Evolutionary conservation across 2,888 invertebrate species (phyloP), one percentile per base, ranked within the genome.

Genomic region (Morpho helenor): DNA sequence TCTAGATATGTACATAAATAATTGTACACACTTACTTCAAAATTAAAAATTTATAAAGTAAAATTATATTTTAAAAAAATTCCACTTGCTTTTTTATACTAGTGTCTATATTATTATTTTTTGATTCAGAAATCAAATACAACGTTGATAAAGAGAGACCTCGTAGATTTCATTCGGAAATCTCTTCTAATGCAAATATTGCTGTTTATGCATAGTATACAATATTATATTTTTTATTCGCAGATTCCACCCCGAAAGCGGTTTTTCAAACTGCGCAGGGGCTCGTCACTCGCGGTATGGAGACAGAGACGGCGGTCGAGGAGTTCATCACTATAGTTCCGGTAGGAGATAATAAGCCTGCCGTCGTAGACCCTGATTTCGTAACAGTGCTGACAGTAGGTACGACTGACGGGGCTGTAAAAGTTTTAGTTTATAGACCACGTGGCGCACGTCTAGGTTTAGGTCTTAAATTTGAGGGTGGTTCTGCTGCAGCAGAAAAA

Each of bases 361-460:
- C 76, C 61, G 66, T 72, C 44, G 72, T 71, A 59, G 86, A 87
- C 66, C 79, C 82, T 52, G 74, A 84, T 42, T 93, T 93, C 72
- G 93, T 93, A 63, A 93, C 93, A 42, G 93, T 93, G 48, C 88
- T 93, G 31, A 92, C 91, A 57, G 92, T 93, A 53, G 87, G 91
- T 49, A 84, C 83, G 9, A 79, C 91, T 68, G 79, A 87, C 64
- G 89, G 93, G 66, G 89, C 91, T 8, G 96, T 96, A 70, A 94
- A 95, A 74, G 95, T 98, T 44, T 92, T 94, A 56, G 95, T 98
- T 53, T 96, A 95, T 69, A 92, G 98, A 66, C 92, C 98, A 56
- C 96, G 97, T 0, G 98, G 98, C 0, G 98, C 98, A 75, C 93
- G 97, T 45, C 92, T 98, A 7, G 98, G 98, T 2, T 95, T 98